Conservation (phyloP, 1,140 invertebrate genomes). For the Meloidogyne floridensis region DNA sequence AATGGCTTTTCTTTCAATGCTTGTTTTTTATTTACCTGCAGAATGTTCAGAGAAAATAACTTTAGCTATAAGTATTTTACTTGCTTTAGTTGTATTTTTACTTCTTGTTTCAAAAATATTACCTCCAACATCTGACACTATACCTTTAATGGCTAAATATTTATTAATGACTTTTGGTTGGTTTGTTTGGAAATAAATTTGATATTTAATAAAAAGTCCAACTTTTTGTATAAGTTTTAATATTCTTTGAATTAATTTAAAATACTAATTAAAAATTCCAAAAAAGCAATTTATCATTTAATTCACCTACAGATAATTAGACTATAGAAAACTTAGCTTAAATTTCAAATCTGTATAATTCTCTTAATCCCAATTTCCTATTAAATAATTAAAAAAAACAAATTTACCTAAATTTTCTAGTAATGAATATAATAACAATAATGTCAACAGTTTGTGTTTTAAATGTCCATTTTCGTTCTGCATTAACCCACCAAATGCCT, state of each 20-base stretch:
- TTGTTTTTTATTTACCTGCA: constrained; percentile 93
- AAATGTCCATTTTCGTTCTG: constrained; percentile 97
- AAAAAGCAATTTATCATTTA: too few species aligned
- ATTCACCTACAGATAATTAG: too few species aligned
- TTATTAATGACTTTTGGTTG: constrained; percentile 89
- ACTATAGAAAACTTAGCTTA: too few species aligned
- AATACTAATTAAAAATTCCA: too few species aligned
- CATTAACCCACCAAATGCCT: constrained; percentile 84
- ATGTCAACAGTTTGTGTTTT: constrained; percentile 79
- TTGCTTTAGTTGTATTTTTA: constrained; percentile 97
- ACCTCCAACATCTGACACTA: constrained; percentile 88
- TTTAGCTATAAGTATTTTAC: constrained; percentile 93
- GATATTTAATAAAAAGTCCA: too few species aligned
- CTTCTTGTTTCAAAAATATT: constrained; percentile 95
- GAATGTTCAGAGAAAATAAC: constrained; percentile 82
- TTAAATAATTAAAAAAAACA: too few species aligned
- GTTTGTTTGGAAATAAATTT: too few species aligned
- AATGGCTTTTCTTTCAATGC: constrained; percentile 70
- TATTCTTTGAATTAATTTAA: too few species aligned
- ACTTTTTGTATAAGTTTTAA: too few species aligned
- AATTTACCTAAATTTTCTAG: constrained; percentile 65
- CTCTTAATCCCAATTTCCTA: too few species aligned
- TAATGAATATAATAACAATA: constrained; percentile 99
- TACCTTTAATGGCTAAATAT: constrained; percentile 96
- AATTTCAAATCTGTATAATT: too few species aligned